These are phyloP conservation scores for Ophion ellenae DNA, from an alignment of 2,888 invertebrate species.

Conservation along the genomic window DNA sequence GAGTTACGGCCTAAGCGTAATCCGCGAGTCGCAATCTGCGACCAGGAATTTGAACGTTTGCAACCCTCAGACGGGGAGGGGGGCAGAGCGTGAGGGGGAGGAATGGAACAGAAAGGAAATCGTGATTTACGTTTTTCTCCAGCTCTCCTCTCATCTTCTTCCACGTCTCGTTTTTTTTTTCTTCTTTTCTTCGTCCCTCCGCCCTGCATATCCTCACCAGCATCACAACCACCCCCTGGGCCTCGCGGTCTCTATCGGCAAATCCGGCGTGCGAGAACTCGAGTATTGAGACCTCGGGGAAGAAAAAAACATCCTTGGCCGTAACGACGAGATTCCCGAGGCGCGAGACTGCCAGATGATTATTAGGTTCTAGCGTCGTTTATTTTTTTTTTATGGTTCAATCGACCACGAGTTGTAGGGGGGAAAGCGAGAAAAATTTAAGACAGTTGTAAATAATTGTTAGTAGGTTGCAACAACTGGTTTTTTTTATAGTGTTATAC, in stretches of 20 bases:
- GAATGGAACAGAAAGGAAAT: constrained; percentile 49
- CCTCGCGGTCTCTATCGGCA: constrained; percentile 2
- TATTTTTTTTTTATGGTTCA: background rate
- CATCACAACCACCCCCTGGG: background rate
- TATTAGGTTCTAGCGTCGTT: background rate
- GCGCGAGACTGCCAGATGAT: background rate
- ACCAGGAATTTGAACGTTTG: constrained; percentile 70
- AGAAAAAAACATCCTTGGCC: constrained; percentile 9
- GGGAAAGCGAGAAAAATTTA: too few relatives aligned
- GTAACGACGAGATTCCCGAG: background rate
- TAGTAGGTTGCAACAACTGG: too few relatives aligned
- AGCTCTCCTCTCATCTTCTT: constrained; percentile 39
- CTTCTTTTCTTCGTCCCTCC: background rate
- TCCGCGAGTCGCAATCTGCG: constrained; percentile 69
- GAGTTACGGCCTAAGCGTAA: constrained; percentile 70
- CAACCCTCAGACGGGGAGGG: constrained; percentile 23
- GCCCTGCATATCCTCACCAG: constrained; percentile 8
- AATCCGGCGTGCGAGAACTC: too few relatives aligned
- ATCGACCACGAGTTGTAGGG: too few relatives aligned
- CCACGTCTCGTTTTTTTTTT: constrained; percentile 53
- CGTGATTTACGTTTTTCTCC: constrained; percentile 67
- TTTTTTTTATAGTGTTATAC: too few relatives aligned
- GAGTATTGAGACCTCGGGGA: too few relatives aligned
- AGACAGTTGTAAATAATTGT: too few relatives aligned
- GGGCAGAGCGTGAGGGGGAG: background rate